Percentiles rank a stretch among this genome's conserved stretches.
Evolutionary conservation across 2,888 invertebrate species (phyloP).

Genomic region (Melieria omissa): DNA sequence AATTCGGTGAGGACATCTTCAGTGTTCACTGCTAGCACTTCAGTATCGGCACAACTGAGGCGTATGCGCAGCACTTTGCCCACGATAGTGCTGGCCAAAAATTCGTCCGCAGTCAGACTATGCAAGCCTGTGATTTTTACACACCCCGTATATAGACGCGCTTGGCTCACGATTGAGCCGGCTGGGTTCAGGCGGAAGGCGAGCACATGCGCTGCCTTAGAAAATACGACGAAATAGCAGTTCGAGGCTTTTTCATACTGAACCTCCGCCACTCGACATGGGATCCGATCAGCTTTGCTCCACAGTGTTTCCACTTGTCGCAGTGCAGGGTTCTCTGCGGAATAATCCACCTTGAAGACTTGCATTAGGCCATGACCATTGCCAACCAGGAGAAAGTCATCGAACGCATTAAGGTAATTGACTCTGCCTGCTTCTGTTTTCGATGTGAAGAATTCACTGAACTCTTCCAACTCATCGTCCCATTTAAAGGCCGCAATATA

Average conservation of each 20-base stretch:
- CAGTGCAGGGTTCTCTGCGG: conserved; percentile 32
- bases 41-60: conserved; percentile 36
- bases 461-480: conserved; percentile 22
- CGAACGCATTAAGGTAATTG: conserved; percentile 45
- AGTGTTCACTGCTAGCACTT: conserved; percentile 41
- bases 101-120: conserved; percentile 45
- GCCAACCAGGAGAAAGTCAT: conserved; percentile 53
- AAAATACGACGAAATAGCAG: conserved; percentile 52
- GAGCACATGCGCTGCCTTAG: conserved; percentile 57
- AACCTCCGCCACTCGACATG: conserved; percentile 51
- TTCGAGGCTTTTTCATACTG: conserved; percentile 37
- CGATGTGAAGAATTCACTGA: conserved; percentile 40
- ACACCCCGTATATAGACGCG: conserved; percentile 52
- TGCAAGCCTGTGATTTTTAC: conserved; percentile 59
- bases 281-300: conserved; percentile 56
- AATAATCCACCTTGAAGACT: conserved; percentile 46
- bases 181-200: conserved; percentile 49
- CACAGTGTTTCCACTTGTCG: conserved; percentile 52
- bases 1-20: conserved; percentile 44
- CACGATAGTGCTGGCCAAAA: conserved; percentile 51
- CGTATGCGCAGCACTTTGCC: conserved; percentile 48
- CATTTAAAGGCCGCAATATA: conserved; percentile 50
- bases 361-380: conserved; percentile 54
- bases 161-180: conserved; percentile 41
- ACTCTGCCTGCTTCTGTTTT: conserved; percentile 53